These are phyloP conservation scores for Dromococcyx pavoninus DNA, from an alignment of 2,797 vertebrate species.

Conservation along the genomic window DNA sequence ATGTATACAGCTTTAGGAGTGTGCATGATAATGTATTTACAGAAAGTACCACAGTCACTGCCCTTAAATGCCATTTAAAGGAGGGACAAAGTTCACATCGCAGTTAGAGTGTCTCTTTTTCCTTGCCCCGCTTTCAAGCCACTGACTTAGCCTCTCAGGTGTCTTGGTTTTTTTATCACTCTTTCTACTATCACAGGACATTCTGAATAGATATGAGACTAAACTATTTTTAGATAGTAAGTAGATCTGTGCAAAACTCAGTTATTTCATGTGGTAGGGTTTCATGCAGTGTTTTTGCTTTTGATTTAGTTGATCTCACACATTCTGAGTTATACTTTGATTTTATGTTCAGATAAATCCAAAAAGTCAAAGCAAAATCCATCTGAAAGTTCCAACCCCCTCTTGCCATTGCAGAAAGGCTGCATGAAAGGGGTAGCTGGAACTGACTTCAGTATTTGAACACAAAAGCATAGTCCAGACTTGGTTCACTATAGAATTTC, in stretches of 20 bases:
- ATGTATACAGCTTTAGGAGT: background rate
- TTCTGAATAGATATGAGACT: conserved; percentile 23
- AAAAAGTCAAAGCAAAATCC: conserved; percentile 39
- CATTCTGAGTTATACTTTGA: conserved; percentile 6
- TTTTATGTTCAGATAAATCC: background rate
- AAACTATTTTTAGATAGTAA: conserved; percentile 35
- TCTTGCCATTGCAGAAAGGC: background rate
- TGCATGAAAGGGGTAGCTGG: background rate
- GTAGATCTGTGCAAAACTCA: background rate
- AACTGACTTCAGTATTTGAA: background rate
- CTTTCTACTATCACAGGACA: background rate
- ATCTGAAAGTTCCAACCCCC: background rate
- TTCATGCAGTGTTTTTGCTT: background rate
- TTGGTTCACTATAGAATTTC: background rate
- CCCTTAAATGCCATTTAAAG: conserved; percentile 4
- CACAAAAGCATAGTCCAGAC: background rate
- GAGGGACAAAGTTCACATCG: background rate
- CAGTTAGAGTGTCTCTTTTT: background rate
- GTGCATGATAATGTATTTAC: background rate
- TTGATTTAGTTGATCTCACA: conserved; percentile 15
- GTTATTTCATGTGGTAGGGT: background rate
- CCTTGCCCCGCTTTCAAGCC: background rate
- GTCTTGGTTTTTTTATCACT: background rate
- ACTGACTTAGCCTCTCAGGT: background rate
- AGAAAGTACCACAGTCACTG: background rate